Conservation (phyloP, 2,113 vertebrate genomes). For the Maccullochella peelii region DNA sequence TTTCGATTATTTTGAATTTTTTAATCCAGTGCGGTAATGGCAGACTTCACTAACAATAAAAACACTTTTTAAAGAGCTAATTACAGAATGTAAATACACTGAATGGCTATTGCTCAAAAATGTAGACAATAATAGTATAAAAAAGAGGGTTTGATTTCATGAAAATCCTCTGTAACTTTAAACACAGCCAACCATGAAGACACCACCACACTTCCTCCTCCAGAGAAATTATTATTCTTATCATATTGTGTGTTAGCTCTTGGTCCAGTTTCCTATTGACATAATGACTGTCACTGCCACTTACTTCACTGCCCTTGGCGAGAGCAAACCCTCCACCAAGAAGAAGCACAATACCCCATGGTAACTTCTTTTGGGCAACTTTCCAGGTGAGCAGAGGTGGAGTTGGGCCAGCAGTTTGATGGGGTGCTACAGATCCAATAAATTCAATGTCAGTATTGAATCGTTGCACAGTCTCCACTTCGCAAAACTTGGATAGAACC, state of each 20-base stretch:
- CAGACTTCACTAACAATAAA: neutral
- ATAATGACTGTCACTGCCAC: conserved; percentile 21
- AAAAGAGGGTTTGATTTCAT: neutral
- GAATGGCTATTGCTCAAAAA: neutral
- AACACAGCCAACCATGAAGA: neutral
- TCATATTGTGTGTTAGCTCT: neutral
- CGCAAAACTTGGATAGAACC: neutral
- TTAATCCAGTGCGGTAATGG: neutral
- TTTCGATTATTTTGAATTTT: neutral
- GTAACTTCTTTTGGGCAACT: conserved; percentile 90
- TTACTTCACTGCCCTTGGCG: conserved; percentile 95
- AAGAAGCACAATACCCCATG: conserved; percentile 95
- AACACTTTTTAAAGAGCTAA: neutral
- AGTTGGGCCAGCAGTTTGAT: conserved; percentile 36
- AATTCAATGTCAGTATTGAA: conserved; percentile 9
- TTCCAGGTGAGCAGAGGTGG: conserved; percentile 92
- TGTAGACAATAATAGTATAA: neutral
- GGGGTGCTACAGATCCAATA: conserved; percentile 59
- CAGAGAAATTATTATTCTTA: neutral
- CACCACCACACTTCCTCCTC: neutral
- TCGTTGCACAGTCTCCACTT: neutral
- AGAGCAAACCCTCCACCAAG: conserved; percentile 98
- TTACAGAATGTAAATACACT: neutral
- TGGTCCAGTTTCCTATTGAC: neutral
- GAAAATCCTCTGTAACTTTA: neutral